A percentile compares a stretch with the other conserved stretches of the same genome.
These are phyloP conservation scores for Asarcornis scutulata DNA, from an alignment of 2,113 vertebrate genomes.

Conservation along the genomic window DNA sequence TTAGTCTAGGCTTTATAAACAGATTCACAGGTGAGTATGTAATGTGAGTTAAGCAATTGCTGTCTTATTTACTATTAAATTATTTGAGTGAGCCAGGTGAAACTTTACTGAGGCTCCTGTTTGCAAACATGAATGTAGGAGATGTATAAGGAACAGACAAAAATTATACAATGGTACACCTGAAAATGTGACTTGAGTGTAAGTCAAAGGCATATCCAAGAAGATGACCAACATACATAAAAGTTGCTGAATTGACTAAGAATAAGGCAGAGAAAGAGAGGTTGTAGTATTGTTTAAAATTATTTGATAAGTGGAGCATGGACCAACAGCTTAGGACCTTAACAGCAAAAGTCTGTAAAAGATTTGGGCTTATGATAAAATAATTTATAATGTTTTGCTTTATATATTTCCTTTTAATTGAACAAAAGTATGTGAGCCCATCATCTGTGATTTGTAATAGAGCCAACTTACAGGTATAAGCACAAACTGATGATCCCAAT, in stretches of 20 bases:
- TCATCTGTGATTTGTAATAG: background rate
- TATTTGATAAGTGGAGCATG: background rate
- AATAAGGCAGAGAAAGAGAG: background rate
- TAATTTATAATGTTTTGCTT: background rate
- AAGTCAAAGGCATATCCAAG: background rate
- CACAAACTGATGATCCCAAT: background rate
- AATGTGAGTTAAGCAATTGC: rapidly evolving
- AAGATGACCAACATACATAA: background rate
- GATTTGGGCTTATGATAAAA: background rate
- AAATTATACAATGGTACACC: background rate
- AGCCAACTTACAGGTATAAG: background rate
- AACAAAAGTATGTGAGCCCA: background rate
- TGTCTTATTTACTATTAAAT: background rate
- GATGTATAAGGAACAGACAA: background rate
- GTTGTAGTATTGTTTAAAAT: background rate
- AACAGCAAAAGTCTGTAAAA: background rate
- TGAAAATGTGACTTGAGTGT: background rate
- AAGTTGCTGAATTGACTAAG: background rate
- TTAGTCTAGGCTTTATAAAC: background rate
- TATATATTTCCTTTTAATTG: background rate
- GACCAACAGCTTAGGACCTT: background rate
- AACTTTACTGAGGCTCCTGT: background rate
- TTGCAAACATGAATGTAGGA: background rate
- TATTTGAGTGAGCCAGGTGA: background rate
- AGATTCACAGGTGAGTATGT: background rate